Evolutionary conservation across 2,797 vertebrate species (phyloP).

Genomic region (Malurus splendens): DNA sequence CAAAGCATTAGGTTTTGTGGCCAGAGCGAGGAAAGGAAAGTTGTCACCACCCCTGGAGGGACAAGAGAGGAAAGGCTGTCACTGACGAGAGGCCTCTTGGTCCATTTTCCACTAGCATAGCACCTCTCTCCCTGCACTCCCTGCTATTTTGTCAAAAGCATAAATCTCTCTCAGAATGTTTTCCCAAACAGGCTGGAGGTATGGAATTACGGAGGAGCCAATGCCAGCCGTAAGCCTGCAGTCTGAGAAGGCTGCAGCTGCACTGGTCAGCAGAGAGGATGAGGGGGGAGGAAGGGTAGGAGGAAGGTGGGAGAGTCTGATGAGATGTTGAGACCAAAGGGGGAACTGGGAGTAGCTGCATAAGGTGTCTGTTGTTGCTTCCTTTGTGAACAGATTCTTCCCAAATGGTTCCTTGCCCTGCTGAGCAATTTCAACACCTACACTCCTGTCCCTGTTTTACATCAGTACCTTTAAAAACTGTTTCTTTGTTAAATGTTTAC

Average conservation of each 20-base stretch:
- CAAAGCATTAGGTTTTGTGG: neutral
- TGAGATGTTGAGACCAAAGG: neutral
- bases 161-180: neutral
- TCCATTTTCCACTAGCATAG: neutral
- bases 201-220: neutral
- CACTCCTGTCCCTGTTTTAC: neutral
- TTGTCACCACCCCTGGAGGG: neutral
- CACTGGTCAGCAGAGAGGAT: neutral
- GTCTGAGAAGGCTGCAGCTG: neutral
- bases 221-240: neutral
- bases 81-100: neutral
- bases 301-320: neutral
- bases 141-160: neutral
- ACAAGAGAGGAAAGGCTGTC: neutral
- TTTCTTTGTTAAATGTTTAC: neutral
- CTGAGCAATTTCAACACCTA: neutral
- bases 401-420: neutral
- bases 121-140: neutral
- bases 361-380: neutral
- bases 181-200: neutral
- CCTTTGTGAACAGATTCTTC: neutral
- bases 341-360: neutral
- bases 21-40: neutral
- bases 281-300: neutral
- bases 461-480: neutral